Percentiles rank a stretch among this genome's conserved stretches.
Conservation (phyloP, 35 echinoderm and acorn worm species). For the Patiria miniata region DNA sequence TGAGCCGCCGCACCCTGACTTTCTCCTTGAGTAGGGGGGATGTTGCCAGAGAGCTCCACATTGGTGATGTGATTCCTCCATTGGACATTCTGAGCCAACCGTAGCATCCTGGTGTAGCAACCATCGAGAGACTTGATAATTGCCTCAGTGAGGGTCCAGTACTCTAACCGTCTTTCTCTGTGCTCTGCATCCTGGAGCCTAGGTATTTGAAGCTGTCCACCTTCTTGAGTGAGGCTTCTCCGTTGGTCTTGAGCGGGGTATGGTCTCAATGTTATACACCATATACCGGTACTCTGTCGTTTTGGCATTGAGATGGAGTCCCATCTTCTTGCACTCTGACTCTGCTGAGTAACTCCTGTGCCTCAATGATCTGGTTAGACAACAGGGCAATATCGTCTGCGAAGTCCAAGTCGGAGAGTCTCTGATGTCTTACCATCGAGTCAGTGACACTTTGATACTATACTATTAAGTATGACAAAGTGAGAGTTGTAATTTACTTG, state of each 20-base stretch:
- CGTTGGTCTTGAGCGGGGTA: neutral
- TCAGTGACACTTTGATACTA: no score
- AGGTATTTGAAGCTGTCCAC: conserved; percentile 34
- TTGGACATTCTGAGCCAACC: neutral
- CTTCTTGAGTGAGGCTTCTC: neutral
- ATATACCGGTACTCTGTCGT: neutral
- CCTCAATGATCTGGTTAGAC: neutral
- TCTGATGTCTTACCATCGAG: no score
- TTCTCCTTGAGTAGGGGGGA: neutral
- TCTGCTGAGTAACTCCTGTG: conserved; percentile 33
- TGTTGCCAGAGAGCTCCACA: neutral
- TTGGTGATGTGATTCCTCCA: conserved; percentile 20
- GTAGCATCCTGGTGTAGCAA: neutral
- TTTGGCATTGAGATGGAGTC: conserved; percentile 1
- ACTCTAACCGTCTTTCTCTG: conserved; percentile 32
- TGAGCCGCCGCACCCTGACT: neutral
- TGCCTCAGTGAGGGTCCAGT: neutral
- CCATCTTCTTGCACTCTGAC: no score
- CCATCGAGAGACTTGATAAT: neutral
- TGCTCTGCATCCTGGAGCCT: conserved; percentile 37
- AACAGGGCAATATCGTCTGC: neutral
- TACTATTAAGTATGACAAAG: no score
- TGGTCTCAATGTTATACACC: neutral
- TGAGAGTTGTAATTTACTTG: no score
- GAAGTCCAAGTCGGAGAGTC: no score